phyloP scores from a whole-genome alignment of 30 jellyfish, hydroid and myxozoan genomes.

The Aurelia coerulea region DNA sequence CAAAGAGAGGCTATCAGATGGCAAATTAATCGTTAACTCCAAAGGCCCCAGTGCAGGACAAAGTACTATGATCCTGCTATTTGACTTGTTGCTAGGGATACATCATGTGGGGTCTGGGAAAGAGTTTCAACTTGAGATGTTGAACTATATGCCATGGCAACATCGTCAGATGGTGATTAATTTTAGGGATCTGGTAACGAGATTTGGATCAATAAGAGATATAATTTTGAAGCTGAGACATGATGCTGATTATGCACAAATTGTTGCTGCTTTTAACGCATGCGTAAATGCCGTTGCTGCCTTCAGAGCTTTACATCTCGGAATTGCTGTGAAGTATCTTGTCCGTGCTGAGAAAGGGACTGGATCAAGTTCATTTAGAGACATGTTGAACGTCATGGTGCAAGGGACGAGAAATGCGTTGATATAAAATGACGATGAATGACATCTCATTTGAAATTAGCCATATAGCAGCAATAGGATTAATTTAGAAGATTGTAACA shows the following conservation, averaged over 20 bases:
- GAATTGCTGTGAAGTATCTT: constrained; percentile 56
- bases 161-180: constrained; percentile 33
- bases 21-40: constrained; percentile 27
- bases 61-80: constrained; percentile 52
- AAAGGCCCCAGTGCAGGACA: constrained; percentile 75
- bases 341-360: constrained; percentile 40
- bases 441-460: neutral
- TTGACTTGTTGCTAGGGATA: constrained; percentile 66
- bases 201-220: constrained; percentile 46
- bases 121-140: constrained; percentile 61
- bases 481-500: too few relatives aligned
- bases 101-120: constrained; percentile 60
- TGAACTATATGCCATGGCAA: constrained; percentile 32
- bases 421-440: neutral
- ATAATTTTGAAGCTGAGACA: neutral
- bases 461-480: neutral
- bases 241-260: neutral
- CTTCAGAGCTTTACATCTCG: constrained; percentile 55
- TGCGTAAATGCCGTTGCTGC: constrained; percentile 40
- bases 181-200: constrained; percentile 14
- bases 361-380: constrained; percentile 63
- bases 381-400: constrained; percentile 37
- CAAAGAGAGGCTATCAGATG: neutral
- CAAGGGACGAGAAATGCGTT: constrained; percentile 8
- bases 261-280: constrained; percentile 23